Evolutionary conservation across 1,140 invertebrate species (phyloP).

Genomic region (Drosophila mayri): DNA sequence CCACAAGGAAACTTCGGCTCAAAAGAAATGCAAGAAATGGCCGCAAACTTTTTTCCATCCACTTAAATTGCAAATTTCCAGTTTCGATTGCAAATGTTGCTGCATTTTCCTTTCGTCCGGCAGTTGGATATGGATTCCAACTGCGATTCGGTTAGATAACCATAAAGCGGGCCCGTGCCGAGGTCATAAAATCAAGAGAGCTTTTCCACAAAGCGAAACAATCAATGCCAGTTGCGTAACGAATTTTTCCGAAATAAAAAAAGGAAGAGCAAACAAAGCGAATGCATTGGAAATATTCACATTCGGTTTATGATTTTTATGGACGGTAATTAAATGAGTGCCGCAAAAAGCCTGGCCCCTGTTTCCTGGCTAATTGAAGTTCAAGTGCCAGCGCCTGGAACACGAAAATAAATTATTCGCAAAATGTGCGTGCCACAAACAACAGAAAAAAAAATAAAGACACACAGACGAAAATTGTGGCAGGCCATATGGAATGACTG

Average conservation of each 20-base stretch:
- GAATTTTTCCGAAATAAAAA: constrained; percentile 22
- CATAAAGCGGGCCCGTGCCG: constrained; percentile 37
- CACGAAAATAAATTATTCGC: constrained; percentile 44
- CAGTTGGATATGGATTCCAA: constrained; percentile 44
- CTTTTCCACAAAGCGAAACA: constrained; percentile 33
- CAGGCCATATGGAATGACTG: constrained; percentile 39
- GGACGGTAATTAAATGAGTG: constrained; percentile 48
- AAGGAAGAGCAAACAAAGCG: not conserved
- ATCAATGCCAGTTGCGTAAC: constrained; percentile 48
- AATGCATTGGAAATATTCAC: constrained; percentile 39
- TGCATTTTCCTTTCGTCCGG: constrained; percentile 37
- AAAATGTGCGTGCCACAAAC: constrained; percentile 34
- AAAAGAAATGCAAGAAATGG: constrained; percentile 71
- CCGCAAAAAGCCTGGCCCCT: constrained; percentile 17
- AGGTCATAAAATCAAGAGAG: constrained; percentile 62
- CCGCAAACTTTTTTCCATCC: constrained; percentile 66
- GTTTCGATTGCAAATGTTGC: constrained; percentile 68
- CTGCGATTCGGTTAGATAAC: constrained; percentile 60
- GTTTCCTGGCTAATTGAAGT: constrained; percentile 66
- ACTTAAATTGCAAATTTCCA: constrained; percentile 80
- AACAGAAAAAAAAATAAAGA: not conserved
- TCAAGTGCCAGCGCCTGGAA: constrained; percentile 51
- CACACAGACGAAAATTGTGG: constrained; percentile 1
- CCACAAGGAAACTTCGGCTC: constrained; percentile 53
- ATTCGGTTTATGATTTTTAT: constrained; percentile 52